Percentiles rank a stretch among this genome's conserved stretches.
phyloP scores from a whole-genome alignment of 2,113 vertebrate species.

The Arenaria interpres region DNA sequence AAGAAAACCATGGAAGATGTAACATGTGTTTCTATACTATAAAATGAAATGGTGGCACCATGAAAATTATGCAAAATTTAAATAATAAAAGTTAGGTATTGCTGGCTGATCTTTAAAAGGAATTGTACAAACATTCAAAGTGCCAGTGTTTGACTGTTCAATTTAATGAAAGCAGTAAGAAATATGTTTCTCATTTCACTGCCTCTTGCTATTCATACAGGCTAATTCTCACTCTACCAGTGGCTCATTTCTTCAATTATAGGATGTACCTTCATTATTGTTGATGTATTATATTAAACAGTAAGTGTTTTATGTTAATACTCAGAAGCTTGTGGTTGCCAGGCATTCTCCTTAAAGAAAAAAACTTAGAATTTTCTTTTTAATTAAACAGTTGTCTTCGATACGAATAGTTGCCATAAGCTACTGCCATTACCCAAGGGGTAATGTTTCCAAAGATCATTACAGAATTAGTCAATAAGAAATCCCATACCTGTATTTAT shows the following conservation, averaged over 20 bases:
- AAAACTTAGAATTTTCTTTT: not conserved
- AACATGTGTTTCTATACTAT: not conserved
- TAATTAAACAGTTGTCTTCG: slow-evolving; percentile 45
- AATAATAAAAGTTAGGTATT: not conserved
- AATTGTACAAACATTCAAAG: not conserved
- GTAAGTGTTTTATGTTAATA: not conserved
- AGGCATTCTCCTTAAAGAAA: not conserved
- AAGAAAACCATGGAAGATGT: not conserved
- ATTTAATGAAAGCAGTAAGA: slow-evolving; percentile 16
- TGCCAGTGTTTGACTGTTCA: not conserved
- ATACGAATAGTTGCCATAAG: slow-evolving; percentile 5
- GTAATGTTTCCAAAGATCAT: not conserved
- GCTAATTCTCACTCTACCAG: not conserved
- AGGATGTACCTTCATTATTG: slow-evolving; percentile 3
- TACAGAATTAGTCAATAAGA: not conserved
- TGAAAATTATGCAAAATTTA: not conserved
- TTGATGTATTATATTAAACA: slow-evolving; percentile 24
- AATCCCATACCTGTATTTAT: not conserved
- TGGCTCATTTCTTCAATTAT: slow-evolving; percentile 29
- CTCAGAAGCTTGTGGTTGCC: not conserved
- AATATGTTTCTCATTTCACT: slow-evolving; percentile 39
- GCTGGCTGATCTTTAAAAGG: not conserved
- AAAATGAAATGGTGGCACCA: not conserved
- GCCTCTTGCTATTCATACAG: not conserved
- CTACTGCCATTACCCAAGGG: not conserved